Base-by-base conservation (phyloP, 2,797 vertebrate species). In the Bradypodion ventrale region DNA sequence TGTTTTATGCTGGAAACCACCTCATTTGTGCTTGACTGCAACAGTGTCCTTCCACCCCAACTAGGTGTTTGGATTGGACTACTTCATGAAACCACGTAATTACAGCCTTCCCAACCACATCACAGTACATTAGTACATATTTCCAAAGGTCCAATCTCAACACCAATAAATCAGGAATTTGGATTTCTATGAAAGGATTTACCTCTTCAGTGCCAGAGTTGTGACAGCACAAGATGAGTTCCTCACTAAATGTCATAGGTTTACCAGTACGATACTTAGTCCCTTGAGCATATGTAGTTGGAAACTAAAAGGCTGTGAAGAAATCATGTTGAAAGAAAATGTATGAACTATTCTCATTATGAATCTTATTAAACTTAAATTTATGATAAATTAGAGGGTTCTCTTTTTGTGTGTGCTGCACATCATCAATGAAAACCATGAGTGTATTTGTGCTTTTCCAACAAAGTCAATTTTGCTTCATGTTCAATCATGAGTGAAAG, bases 71-170 rank as follows among this genome's bases (percentile, higher is more conserved):
- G 90, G 92, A 89, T 94, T 95, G 90, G 91, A 93, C 73, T 78
- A 62, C 73, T 23, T 93, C 92, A 91, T 89, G 88, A 93, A 92
- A 89, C 75, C 89, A 87, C 75, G 0, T 2, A 88, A 87, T 75
- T 85, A 88, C 83, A 93, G 88, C 85, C 87, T 91, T 90, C 86
- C 78, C 89, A 19, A 88, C 92, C 92, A 94, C 92, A 92, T 93
- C 88, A 92, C 46, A 92, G 89, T 78, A 84, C 37, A 90, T 72
- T 56, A 76, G 83, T 82, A 85, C 85, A 87, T 87, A 90, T 92
- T 92, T 93, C 90, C 89, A 82, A 91, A 85, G 76, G 87, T n/a
- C 62, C 56, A 86, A 88, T 70, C 84, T 89, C 87, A 91, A 87
- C 60, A 87, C 80, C 12, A 88, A 83, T 92, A 92, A 93, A 93